A percentile compares a stretch with the other conserved stretches of the same genome.
These are phyloP conservation scores for Phoeniculus purpureus DNA, from an alignment of 2,797 vertebrate species.

Conservation along the genomic window DNA sequence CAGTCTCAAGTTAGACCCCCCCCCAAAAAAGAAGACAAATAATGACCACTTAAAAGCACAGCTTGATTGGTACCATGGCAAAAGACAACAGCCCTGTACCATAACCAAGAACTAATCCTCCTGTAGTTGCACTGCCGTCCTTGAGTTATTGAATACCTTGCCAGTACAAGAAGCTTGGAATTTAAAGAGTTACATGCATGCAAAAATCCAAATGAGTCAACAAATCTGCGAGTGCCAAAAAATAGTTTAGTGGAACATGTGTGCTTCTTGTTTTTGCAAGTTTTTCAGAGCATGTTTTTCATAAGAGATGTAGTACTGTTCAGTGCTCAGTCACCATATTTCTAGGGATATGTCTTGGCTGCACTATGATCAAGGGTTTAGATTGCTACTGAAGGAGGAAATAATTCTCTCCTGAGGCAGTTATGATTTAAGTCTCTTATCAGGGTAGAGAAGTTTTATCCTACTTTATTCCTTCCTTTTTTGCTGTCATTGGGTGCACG, in stretches of 20 bases:
- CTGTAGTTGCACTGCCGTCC: neutral
- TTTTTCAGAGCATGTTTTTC: slow-evolving; percentile 57
- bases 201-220: slow-evolving; percentile 47
- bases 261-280: slow-evolving; percentile 51
- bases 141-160: neutral
- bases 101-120: neutral
- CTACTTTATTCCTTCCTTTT: neutral
- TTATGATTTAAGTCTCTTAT: slow-evolving; percentile 51
- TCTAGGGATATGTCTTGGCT: slow-evolving; percentile 46
- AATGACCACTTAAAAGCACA: neutral
- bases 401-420: slow-evolving; percentile 55
- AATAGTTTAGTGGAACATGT: slow-evolving; percentile 48
- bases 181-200: slow-evolving; percentile 23
- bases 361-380: slow-evolving; percentile 30
- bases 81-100: neutral
- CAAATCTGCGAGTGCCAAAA: slow-evolving; percentile 26
- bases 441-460: slow-evolving; percentile 55
- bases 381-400: slow-evolving; percentile 63
- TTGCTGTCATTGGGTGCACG: neutral
- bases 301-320: slow-evolving; percentile 50
- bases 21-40: neutral
- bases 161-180: neutral
- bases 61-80: neutral
- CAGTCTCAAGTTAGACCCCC: neutral
- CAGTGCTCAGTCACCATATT: slow-evolving; percentile 45